These are phyloP conservation scores for Phymanthus crucifer DNA, from an alignment of 92 coral and sea anemone species.

Conservation along the genomic window DNA sequence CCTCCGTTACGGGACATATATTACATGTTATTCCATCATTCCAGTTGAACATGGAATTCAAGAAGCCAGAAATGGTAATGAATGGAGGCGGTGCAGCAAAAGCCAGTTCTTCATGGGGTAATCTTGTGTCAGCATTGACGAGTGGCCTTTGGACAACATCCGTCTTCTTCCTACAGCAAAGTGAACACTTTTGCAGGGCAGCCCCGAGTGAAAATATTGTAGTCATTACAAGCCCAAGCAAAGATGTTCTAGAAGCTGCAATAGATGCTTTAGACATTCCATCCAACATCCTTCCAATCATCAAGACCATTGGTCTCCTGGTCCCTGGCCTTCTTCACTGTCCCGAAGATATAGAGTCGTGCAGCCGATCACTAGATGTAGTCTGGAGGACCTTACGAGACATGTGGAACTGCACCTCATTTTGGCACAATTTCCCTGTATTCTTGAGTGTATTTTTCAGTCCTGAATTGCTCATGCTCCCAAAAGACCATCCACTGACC, in stretches of 20 bases:
- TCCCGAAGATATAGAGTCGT: slow-evolving; percentile 43
- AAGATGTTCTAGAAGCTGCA: slow-evolving; percentile 62
- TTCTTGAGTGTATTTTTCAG: slow-evolving; percentile 65
- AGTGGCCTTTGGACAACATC: slow-evolving; percentile 75
- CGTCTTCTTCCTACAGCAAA: slow-evolving; percentile 53
- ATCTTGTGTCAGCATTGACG: slow-evolving; percentile 63
- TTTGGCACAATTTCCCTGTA: slow-evolving; percentile 74
- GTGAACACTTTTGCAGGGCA: not conserved
- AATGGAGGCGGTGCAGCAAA: slow-evolving; percentile 11
- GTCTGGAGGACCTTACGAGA: slow-evolving; percentile 79
- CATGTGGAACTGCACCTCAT: slow-evolving; percentile 62
- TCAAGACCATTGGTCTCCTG: slow-evolving; percentile 65
- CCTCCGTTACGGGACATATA: slow-evolving; percentile 4
- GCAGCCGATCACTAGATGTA: slow-evolving; percentile 58
- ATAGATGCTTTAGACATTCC: slow-evolving; percentile 71
- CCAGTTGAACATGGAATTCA: slow-evolving; percentile 47
- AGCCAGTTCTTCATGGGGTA: slow-evolving; percentile 64
- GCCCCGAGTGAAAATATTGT: not conserved
- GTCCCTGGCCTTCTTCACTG: slow-evolving; percentile 59
- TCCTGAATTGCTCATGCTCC: slow-evolving; percentile 69
- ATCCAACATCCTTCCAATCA: slow-evolving; percentile 63
- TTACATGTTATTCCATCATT: slow-evolving; percentile 29
- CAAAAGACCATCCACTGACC: slow-evolving; percentile 67
- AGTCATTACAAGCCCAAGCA: slow-evolving; percentile 13
- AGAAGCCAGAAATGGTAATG: slow-evolving; percentile 32